Conservation (phyloP, 2,113 vertebrate genomes). For the Cacatua alba region DNA sequence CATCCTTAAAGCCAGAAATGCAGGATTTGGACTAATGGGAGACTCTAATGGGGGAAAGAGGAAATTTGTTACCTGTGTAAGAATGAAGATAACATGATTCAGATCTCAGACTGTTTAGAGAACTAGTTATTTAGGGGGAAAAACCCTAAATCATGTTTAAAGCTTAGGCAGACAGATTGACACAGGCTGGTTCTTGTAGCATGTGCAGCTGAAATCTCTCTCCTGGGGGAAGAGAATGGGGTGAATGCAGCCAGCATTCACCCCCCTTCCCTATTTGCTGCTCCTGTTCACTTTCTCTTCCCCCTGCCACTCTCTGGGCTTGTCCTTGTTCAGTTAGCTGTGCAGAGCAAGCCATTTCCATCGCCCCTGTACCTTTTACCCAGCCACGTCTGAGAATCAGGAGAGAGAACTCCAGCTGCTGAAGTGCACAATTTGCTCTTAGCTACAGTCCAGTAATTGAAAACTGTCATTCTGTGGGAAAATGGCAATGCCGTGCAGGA, state of each 20-base stretch:
- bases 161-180: background rate
- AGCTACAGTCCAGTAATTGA: constrained; percentile 69
- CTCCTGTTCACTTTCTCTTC: background rate
- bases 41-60: background rate
- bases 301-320: background rate
- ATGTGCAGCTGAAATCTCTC: background rate
- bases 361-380: constrained; percentile 43
- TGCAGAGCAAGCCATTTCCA: constrained; percentile 10
- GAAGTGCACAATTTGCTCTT: constrained; percentile 56
- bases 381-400: constrained; percentile 34
- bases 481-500: constrained; percentile 35
- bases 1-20: background rate
- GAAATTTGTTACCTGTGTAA: background rate
- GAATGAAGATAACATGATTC: background rate
- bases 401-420: constrained; percentile 55
- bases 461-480: constrained; percentile 68
- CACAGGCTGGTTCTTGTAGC: background rate
- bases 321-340: constrained; percentile 36
- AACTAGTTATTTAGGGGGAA: accelerated
- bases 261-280: background rate
- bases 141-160: background rate
- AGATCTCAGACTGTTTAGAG: background rate
- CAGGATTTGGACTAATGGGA: background rate
- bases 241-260: background rate
- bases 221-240: background rate